Evolutionary conservation across 2,888 invertebrate genomes (phyloP), one percentile per base, ranked within the genome.

Genomic region (Pollenia amentaria): DNA sequence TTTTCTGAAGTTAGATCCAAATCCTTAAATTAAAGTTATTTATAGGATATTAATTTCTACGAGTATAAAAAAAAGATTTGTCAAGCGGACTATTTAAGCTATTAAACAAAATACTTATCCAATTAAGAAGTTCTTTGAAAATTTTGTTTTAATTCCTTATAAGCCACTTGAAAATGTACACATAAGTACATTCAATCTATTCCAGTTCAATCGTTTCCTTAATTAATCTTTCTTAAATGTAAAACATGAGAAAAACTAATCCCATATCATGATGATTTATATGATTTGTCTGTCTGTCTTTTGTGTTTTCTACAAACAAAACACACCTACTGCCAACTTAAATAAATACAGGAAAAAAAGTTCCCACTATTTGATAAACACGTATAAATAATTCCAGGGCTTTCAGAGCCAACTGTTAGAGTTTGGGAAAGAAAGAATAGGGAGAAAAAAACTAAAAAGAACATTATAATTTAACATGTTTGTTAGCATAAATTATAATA

Each of bases 401-500:
- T 65, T 18, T 2, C 21, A 84, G n/a, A 57, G 6, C 10, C 9
- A 8, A 42, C 57, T 2, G 12, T 21, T 42, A 18, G 18, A 53
- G 7, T 11, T 44, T 40, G 14, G 29, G 14, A 21, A 16, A 14
- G 16, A 12, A 40, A 48, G 2, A 9, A 29, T 16, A 44, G 12
- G 12, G 9, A 1, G 1, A 64, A 16, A 44, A 46, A 65, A 55
- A 38, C n/a, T 57, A 12, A 21, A 21, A 75, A 48, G 48, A 85
- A 85, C 76, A 85, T 77, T 77, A 77, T 85, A 67, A 77, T 77
- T 76, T 77, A 81, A 85, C 81, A 85, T 85, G 85, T 81, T 86
- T 86, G 86, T 86, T 84, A 84, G 87, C 77, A 77, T 80, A 87
- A 84, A 87, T 87, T 87, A 87, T 81, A 84, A 87, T 84, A 87